These are phyloP conservation scores for Zapornia atra DNA, from an alignment of 2,113 vertebrate species.

Conservation along the genomic window DNA sequence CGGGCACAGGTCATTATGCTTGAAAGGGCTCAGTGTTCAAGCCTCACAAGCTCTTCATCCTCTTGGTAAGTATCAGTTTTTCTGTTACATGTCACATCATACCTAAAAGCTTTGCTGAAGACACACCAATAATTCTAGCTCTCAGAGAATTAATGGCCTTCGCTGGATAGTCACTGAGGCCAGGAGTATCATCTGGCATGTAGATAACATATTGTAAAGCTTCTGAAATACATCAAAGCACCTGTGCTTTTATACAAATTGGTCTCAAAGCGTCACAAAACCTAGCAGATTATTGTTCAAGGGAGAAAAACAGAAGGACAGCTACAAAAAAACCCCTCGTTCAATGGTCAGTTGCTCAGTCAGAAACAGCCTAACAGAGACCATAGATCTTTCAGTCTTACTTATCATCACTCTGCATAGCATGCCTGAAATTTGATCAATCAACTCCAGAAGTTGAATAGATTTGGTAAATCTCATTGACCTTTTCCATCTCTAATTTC, in stretches of 20 bases:
- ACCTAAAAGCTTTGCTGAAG: neutral
- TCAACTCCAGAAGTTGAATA: neutral
- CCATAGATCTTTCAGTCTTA: neutral
- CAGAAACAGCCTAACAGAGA: neutral
- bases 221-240: constrained; percentile 40
- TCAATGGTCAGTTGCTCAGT: neutral
- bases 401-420: neutral
- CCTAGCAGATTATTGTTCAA: neutral
- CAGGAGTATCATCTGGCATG: constrained; percentile 49
- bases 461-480: neutral
- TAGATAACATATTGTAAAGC: constrained; percentile 26
- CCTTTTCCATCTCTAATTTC: neutral
- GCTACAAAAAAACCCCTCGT: constrained; percentile 4
- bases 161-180: neutral
- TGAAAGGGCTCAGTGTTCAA: neutral
- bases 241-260: constrained; percentile 7
- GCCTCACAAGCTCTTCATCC: neutral
- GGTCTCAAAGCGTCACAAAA: constrained; percentile 24
- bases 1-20: neutral
- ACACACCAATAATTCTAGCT: neutral
- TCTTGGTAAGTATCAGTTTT: neutral
- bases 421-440: neutral
- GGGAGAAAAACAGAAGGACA: constrained; percentile 5
- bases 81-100: neutral
- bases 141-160: neutral